Evolutionary conservation across 2,888 invertebrate genomes (phyloP).

Genomic region (Elmis aenea): DNA sequence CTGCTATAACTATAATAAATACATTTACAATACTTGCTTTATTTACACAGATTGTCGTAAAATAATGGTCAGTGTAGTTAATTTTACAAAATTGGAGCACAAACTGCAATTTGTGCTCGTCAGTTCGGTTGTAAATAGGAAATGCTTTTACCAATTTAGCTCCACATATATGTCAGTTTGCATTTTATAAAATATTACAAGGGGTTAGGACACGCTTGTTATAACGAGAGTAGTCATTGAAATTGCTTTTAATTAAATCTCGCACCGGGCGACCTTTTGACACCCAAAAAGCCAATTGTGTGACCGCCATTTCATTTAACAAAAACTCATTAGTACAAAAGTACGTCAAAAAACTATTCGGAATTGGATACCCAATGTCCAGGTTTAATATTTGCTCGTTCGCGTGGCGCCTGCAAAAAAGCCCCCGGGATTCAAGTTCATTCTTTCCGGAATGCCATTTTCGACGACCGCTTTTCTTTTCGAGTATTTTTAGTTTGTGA

Average conservation of each 20-base stretch:
- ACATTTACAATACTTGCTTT: too few species aligned
- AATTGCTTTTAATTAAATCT: constrained; percentile 32
- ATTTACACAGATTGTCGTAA: too few species aligned
- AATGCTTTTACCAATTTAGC: too few species aligned
- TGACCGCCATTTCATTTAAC: constrained; percentile 15
- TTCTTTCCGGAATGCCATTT: constrained; percentile 23
- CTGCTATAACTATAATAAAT: too few species aligned
- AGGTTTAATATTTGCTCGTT: constrained; percentile 6
- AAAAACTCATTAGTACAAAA: constrained; percentile 20
- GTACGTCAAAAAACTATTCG: constrained; percentile 14
- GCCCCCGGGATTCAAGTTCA: constrained; percentile 16
- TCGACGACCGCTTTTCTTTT: constrained; percentile 18
- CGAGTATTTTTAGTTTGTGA: constrained; percentile 19
- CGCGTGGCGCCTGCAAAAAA: constrained; percentile 10
- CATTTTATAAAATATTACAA: constrained; percentile 24
- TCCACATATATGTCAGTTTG: too few species aligned
- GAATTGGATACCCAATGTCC: constrained; percentile 15
- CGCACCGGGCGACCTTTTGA: constrained; percentile 28
- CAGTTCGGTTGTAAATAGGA: too few species aligned
- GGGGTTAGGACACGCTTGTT: constrained; percentile 29
- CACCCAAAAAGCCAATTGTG: constrained; percentile 25
- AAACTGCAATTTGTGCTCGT: too few species aligned
- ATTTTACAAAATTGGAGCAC: too few species aligned
- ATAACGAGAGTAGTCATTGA: constrained; percentile 27
- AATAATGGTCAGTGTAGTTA: too few species aligned